A percentile compares a stretch with the other conserved stretches of the same genome.
Evolutionary conservation across 2,113 vertebrate species (phyloP).

Genomic region (Osmerus eperlanus): DNA sequence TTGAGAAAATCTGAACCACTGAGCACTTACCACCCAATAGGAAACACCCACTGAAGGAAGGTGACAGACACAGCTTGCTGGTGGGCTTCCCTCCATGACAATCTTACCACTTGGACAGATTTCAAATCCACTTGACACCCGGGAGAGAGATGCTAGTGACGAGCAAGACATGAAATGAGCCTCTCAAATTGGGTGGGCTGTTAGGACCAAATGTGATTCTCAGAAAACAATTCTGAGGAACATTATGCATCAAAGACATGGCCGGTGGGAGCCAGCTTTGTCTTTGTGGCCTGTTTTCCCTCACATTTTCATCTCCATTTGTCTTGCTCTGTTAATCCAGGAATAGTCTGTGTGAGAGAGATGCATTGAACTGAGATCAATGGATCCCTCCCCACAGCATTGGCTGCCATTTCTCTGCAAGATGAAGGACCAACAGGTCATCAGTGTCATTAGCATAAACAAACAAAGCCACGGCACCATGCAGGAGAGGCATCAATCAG

Average conservation of each 20-base stretch:
- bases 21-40: not conserved
- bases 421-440: slow-evolving; percentile 72
- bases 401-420: slow-evolving; percentile 68
- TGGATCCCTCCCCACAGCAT: slow-evolving; percentile 64
- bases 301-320: slow-evolving; percentile 38
- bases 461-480: slow-evolving; percentile 62
- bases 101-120: not conserved
- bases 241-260: not conserved
- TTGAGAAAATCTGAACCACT: not conserved
- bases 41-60: not conserved
- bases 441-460: slow-evolving; percentile 70
- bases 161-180: slow-evolving; percentile 1
- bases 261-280: not conserved
- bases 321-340: slow-evolving; percentile 53
- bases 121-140: not conserved
- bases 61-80: not conserved
- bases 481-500: slow-evolving; percentile 61
- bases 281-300: not conserved
- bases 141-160: not conserved
- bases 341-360: slow-evolving; percentile 52
- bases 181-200: not conserved
- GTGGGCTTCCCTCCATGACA: not conserved
- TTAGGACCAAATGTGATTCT: not conserved
- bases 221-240: slow-evolving; percentile 1
- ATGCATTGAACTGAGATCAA: slow-evolving; percentile 64